Percentiles rank a stretch among this genome's conserved stretches.
Conservation (phyloP, 2,888 invertebrate genomes). For the Ophioninae sp. region DNA sequence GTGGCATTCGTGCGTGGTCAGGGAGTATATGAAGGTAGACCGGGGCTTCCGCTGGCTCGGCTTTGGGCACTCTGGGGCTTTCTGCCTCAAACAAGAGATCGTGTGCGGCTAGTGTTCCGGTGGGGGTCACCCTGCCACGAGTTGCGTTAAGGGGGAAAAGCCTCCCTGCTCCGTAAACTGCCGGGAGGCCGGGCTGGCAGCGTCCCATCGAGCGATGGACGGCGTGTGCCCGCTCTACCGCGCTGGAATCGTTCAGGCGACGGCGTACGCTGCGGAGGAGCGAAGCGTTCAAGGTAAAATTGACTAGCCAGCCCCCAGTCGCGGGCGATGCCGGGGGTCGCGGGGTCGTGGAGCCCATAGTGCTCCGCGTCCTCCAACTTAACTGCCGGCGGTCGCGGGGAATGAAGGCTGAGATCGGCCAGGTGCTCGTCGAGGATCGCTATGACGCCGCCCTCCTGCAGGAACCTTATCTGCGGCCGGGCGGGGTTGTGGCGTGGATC, state of each 20-base stretch:
- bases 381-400: constrained; percentile 32
- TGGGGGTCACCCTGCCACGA: too few species aligned
- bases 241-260: neutral
- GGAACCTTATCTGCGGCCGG: constrained; percentile 25
- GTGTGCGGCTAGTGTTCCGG: constrained; percentile 18
- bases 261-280: neutral
- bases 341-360: neutral
- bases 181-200: neutral
- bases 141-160: neutral
- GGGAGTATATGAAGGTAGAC: constrained; percentile 23
- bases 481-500: neutral
- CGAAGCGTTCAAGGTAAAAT: neutral
- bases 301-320: neutral
- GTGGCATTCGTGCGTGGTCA: constrained; percentile 22
- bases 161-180: constrained; percentile 12
- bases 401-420: constrained; percentile 29
- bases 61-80: constrained; percentile 8
- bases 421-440: constrained; percentile 17
- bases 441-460: constrained; percentile 33
- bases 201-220: neutral
- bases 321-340: neutral
- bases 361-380: constrained; percentile 19
- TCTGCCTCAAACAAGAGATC: neutral
- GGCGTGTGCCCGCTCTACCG: neutral
- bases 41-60: constrained; percentile 14